These are phyloP conservation scores for Acanthurus leucopareius DNA, from an alignment of 2,797 vertebrate genomes.

Conservation along the genomic window DNA sequence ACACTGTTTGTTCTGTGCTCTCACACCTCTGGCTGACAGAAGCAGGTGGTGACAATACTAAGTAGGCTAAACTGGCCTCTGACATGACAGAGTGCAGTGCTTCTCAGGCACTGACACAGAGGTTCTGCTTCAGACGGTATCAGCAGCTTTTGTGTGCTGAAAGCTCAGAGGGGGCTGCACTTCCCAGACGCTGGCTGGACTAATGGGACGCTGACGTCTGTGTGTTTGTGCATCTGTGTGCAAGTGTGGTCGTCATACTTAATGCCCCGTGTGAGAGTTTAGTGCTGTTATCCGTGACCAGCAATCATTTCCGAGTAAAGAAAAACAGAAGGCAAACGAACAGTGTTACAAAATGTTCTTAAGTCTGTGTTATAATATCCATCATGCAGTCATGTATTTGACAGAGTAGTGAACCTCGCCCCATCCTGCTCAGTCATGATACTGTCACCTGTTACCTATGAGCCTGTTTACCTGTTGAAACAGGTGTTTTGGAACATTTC, in stretches of 20 bases:
- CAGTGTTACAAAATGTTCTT: too few relatives aligned
- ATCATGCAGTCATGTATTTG: too few relatives aligned
- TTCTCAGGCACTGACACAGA: constrained; percentile 64
- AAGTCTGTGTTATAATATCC: too few relatives aligned
- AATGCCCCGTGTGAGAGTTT: too few relatives aligned
- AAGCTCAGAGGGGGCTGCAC: constrained; percentile 48
- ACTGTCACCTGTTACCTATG: too few relatives aligned
- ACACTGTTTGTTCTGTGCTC: constrained; percentile 24
- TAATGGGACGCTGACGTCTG: constrained; percentile 36
- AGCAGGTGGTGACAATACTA: constrained; percentile 57
- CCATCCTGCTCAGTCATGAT: too few relatives aligned
- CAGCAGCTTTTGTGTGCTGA: constrained; percentile 69
- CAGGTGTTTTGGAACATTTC: too few relatives aligned
- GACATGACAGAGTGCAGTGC: constrained; percentile 50
- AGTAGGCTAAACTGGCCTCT: constrained; percentile 49
- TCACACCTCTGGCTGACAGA: constrained; percentile 24
- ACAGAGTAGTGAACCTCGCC: too few relatives aligned
- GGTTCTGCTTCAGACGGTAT: constrained; percentile 40
- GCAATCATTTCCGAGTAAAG: too few relatives aligned
- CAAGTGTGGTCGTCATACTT: neutral
- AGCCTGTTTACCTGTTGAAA: too few relatives aligned
- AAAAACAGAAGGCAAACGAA: too few relatives aligned
- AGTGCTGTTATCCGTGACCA: too few relatives aligned
- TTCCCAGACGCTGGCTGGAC: constrained; percentile 30
- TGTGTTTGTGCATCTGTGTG: constrained; percentile 1